Conservation (phyloP, 2,888 invertebrate species). For the Dynastes grantii region DNA sequence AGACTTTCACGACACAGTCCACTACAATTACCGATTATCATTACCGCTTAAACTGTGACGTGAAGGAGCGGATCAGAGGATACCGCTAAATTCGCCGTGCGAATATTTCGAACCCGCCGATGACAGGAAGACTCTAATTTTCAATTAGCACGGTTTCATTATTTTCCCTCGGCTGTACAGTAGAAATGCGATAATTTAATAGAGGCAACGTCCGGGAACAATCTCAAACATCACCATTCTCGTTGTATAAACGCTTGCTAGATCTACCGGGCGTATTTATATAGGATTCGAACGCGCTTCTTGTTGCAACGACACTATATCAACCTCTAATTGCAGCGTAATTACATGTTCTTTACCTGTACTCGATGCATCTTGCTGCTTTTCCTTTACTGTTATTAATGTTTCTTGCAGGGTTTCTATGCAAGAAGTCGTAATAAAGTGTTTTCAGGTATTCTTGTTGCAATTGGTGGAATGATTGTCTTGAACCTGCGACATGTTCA, state of each 20-base stretch:
- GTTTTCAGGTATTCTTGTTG: not conserved
- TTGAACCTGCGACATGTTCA: no score
- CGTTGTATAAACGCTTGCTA: slow-evolving; percentile 3
- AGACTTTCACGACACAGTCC: slow-evolving; percentile 7
- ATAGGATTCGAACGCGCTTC: not conserved
- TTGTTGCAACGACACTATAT: slow-evolving; percentile 23
- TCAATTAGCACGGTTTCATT: slow-evolving; percentile 37
- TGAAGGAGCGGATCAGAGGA: slow-evolving; percentile 4
- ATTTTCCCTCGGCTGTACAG: slow-evolving; percentile 21
- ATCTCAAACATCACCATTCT: slow-evolving; percentile 17
- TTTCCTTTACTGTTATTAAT: not conserved
- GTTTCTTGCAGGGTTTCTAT: not conserved
- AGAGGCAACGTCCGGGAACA: slow-evolving; percentile 22
- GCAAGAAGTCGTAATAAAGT: not conserved
- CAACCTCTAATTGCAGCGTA: slow-evolving; percentile 27
- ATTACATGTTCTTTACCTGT: slow-evolving; percentile 10
- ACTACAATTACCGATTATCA: slow-evolving; percentile 20
- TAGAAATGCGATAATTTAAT: slow-evolving; percentile 32
- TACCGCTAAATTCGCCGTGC: slow-evolving; percentile 19
- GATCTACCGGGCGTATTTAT: slow-evolving; percentile 6
- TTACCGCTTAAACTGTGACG: not conserved
- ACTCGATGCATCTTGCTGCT: not conserved
- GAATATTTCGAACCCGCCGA: slow-evolving; percentile 6
- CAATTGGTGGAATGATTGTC: no score
- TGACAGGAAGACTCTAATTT: slow-evolving; percentile 37